These are phyloP conservation scores for Limnephilus auricula DNA, from an alignment of 2,888 invertebrate species.

Conservation along the genomic window DNA sequence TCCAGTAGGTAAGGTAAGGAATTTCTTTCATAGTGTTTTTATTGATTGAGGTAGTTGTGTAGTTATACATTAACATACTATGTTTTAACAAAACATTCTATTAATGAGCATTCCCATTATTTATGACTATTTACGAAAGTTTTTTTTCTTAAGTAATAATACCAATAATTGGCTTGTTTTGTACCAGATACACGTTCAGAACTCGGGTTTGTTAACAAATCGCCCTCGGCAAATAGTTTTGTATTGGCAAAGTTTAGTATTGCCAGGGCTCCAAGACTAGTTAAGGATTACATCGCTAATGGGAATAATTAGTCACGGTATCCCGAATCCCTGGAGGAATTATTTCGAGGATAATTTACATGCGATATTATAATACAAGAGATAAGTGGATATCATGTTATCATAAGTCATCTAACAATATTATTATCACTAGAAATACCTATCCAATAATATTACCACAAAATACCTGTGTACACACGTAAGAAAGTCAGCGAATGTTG, in stretches of 20 bases:
- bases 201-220: slow-evolving; percentile 36
- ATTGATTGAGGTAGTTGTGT: not conserved
- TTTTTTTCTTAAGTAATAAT: not conserved
- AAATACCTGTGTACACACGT: no score
- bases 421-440: not conserved
- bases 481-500: no score
- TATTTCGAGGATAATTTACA: not conserved
- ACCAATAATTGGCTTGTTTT: not conserved
- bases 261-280: slow-evolving; percentile 41
- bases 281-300: slow-evolving; percentile 46
- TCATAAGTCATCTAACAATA: not conserved
- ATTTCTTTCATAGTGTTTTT: not conserved
- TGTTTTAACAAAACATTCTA: not conserved
- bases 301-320: slow-evolving; percentile 40
- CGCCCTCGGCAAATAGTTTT: slow-evolving; percentile 49
- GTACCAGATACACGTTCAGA: not conserved
- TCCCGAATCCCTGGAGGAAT: slow-evolving; percentile 4
- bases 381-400: not conserved
- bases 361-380: not conserved
- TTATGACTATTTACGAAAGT: not conserved
- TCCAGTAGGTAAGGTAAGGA: no score
- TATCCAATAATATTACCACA: not conserved
- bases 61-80: no score
- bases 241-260: slow-evolving; percentile 52
- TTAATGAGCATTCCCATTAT: not conserved